Conservation (phyloP, 2,888 invertebrate genomes). For the Meta bourneti region DNA sequence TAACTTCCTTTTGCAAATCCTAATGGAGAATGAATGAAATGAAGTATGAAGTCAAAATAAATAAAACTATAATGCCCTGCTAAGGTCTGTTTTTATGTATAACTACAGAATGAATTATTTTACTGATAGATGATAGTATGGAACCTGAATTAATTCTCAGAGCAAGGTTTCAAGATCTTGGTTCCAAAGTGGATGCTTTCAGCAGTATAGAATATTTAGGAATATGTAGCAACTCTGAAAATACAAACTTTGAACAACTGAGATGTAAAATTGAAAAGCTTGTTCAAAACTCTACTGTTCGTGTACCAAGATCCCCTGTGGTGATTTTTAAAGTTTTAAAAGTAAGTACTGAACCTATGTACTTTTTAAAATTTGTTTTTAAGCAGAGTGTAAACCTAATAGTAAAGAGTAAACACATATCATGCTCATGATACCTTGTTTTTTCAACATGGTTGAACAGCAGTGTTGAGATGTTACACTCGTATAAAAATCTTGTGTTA, state of each 20-base stretch:
- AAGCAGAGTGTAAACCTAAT: neutral
- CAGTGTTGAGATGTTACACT: no score
- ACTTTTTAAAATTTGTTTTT: neutral
- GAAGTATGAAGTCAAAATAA: no score
- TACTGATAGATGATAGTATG: conserved; percentile 54
- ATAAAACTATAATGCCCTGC: no score
- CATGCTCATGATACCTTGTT: no score
- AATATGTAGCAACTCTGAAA: conserved; percentile 78
- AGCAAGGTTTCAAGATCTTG: conserved; percentile 85
- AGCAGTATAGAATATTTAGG: conserved; percentile 84
- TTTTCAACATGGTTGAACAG: no score
- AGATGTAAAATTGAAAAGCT: conserved; percentile 84
- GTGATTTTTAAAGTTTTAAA: conserved; percentile 87
- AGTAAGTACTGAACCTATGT: conserved; percentile 80
- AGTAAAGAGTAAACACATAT: no score
- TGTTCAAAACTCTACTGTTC: conserved; percentile 86
- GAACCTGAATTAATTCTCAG: conserved; percentile 80
- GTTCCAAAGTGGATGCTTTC: conserved; percentile 86
- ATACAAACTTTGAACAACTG: conserved; percentile 85
- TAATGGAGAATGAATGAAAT: no score
- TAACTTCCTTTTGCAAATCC: no score
- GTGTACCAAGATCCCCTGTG: conserved; percentile 86
- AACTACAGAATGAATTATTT: neutral
- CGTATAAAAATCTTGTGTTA: no score
- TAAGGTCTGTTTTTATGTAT: neutral